Evolutionary conservation across 2,113 vertebrate species (phyloP).

Genomic region (Hyperoodon ampullatus): DNA sequence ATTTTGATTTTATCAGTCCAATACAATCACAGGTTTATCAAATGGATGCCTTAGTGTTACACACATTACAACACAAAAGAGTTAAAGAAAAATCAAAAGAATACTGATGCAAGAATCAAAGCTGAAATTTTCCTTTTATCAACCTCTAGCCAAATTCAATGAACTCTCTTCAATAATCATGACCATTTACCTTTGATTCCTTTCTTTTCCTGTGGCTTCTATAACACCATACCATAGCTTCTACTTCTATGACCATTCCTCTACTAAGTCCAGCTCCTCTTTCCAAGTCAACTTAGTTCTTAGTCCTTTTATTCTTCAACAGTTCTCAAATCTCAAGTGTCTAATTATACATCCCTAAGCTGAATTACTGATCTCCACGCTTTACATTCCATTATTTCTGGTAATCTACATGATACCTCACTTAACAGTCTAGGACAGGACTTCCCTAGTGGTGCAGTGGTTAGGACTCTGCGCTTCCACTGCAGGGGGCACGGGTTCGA

Average conservation of each 20-base stretch:
- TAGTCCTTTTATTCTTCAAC: background rate
- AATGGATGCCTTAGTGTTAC: background rate
- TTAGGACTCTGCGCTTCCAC: too few species aligned
- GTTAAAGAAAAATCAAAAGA: background rate
- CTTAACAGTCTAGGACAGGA: background rate
- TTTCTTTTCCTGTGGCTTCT: background rate
- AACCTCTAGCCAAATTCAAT: slow-evolving; percentile 7
- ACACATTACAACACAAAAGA: background rate
- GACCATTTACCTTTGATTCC: background rate
- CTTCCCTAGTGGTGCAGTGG: too few species aligned
- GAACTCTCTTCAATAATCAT: background rate
- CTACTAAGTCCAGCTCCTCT: background rate
- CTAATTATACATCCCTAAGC: background rate
- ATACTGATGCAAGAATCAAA: background rate
- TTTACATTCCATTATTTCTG: background rate
- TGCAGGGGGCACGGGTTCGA: too few species aligned
- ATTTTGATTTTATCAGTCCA: background rate
- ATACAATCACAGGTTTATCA: background rate
- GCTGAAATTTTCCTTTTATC: background rate
- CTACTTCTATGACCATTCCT: background rate
- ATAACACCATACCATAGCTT: background rate
- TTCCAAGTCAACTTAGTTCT: background rate
- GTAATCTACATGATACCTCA: background rate
- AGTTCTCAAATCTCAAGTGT: background rate
- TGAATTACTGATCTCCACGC: background rate